Base-by-base conservation (phyloP, 2,113 vertebrate species). In the Balaeniceps rex region DNA sequence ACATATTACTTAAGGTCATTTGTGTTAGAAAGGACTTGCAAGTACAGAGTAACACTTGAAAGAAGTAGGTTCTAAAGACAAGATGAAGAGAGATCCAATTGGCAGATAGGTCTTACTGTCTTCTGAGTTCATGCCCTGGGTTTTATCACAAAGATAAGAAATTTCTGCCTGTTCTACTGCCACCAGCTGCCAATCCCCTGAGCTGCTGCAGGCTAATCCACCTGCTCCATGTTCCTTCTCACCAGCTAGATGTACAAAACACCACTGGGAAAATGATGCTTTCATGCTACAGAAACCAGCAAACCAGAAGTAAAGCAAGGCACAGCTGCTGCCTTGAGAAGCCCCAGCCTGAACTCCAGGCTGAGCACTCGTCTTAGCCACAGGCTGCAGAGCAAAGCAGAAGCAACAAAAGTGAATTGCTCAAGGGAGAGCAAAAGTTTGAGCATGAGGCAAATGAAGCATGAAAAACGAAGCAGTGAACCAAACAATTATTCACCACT, bases 401-500 rank as follows among this genome's bases (percentile, higher is more conserved):
- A 71, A 88, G 82, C 81, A 91, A 97, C 95, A 95, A 94, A 95
- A 95, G 87, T 91, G 82, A 94, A 96, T 97, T 85, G 91, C 97
- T 96, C 95, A 89, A 93, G 94, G 93, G 96, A 97, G 85, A 94
- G 95, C 78, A 95, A 95, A 97, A 97, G 95, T 97, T 97, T 94
- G 95, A 97, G 58, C 96, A 93, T 91, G 93, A 94, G 68, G 78
- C 79, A 96, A 97, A 97, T 96, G 96, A 97, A 97, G 96, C 94
- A 83, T 97, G 91, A 97, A 95, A 94, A 95, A 85, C 0, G 91
- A 97, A 94, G 89, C 96, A 97, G 94, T 95, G 96, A 97, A 97
- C 95, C 97, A 96, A 96, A 94, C 87, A 97, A 97, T 97, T 96
- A 97, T 97, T 97, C 94, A 83, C 89, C 51, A 83, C 89, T 95